Evolutionary conservation across 1,140 invertebrate genomes (phyloP), one percentile per base, ranked within the genome.

Genomic region (Manduca sexta): DNA sequence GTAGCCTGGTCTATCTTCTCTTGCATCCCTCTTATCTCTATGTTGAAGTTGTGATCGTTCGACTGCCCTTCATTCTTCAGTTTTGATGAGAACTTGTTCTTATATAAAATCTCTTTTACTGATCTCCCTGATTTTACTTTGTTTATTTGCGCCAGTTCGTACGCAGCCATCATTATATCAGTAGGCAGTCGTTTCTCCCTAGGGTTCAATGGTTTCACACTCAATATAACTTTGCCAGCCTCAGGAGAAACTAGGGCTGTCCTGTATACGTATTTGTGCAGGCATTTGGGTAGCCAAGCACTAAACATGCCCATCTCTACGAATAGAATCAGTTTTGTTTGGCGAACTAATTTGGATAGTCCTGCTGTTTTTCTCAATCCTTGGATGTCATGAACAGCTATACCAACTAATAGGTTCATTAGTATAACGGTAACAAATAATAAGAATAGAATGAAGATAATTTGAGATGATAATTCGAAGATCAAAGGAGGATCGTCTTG

Each of bases 191-290:
- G 76, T 54, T 89, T 91, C 51, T 92, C 93, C 42, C 92, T 88
- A 0, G 93, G 93, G 83, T 94, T 94, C 11, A 94, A 78, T 0
- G 93, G 93, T 67, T 93, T 92, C 0, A 94, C 93, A 47, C 92
- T 93, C 2, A 94, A 60, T 2, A 94, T 92, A 1, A 92, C 93
- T 46, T 93, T 86, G 52, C 94, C 92, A 0, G 92, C 92, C 51
- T 93, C 91, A 0, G 93, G 93, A 0, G 93, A 90, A 0, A 95
- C 89, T 18, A 94, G 62, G 0, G 93, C 92, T 0, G 92, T 91
- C 70, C 91, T 92, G 62, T 93, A 91, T 2, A 95, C 63, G 7
- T 93, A 76, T 74, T 91, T 92, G 35, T 91, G 80, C 3, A 95
- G 64, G 71, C 91, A 91, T 56, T 90, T 89, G 0, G 93, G 93